Evolutionary conservation across 2,888 invertebrate species (phyloP).

Genomic region (Polyploca ridens): DNA sequence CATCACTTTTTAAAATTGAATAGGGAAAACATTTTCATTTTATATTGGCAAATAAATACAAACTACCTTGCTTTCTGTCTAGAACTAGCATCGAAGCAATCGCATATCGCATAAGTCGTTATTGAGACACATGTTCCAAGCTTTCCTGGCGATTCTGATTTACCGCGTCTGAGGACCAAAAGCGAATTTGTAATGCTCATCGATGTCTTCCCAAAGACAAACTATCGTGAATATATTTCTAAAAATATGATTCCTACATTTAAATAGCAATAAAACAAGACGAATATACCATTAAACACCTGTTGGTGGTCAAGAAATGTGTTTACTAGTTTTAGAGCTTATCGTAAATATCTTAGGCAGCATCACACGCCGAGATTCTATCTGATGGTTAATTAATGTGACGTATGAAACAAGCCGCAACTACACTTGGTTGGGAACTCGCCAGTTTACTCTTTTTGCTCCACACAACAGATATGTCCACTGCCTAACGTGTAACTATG

Average conservation of each 20-base stretch:
- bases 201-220: slow-evolving; percentile 5
- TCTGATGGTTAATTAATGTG: slow-evolving; percentile 79
- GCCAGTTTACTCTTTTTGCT: slow-evolving; percentile 77
- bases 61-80: slow-evolving; percentile 7
- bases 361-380: slow-evolving; percentile 63
- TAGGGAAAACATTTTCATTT: neutral
- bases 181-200: slow-evolving; percentile 24
- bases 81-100: slow-evolving; percentile 27
- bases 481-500: slow-evolving; percentile 31
- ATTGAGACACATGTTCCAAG: slow-evolving; percentile 60
- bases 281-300: slow-evolving; percentile 31
- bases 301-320: slow-evolving; percentile 40
- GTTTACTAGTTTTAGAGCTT: slow-evolving; percentile 40
- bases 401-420: slow-evolving; percentile 72
- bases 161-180: slow-evolving; percentile 48
- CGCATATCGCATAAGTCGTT: slow-evolving; percentile 51
- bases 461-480: slow-evolving; percentile 31
- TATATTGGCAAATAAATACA: neutral
- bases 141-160: slow-evolving; percentile 54
- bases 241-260: neutral
- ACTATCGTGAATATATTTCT: neutral
- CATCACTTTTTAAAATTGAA: neutral
- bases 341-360: slow-evolving; percentile 38
- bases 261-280: slow-evolving; percentile 4
- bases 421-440: slow-evolving; percentile 74